Conservation (phyloP, 1,140 invertebrate species). For the Diorhabda elongata region DNA sequence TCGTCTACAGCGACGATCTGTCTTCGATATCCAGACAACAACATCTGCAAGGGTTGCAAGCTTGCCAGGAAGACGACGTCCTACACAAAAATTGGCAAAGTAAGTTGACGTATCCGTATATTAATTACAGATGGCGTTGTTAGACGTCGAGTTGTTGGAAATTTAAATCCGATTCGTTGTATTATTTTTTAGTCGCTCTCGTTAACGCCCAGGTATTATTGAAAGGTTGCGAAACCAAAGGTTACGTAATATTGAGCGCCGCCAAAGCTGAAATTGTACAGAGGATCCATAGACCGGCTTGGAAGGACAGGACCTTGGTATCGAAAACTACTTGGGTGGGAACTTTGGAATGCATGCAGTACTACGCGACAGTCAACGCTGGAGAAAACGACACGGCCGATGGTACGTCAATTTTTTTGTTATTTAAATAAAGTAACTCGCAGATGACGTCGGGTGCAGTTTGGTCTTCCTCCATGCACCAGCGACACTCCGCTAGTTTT, state of each 20-base stretch:
- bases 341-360: conserved; percentile 95
- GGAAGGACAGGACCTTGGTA: conserved; percentile 82
- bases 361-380: conserved; percentile 91
- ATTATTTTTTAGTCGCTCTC: conserved; percentile 69
- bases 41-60: conserved; percentile 78
- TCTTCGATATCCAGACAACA: conserved; percentile 69
- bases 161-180: too few species aligned
- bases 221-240: conserved; percentile 92
- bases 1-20: conserved; percentile 87
- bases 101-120: conserved; percentile 44
- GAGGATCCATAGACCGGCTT: conserved; percentile 84
- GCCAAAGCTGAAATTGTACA: conserved; percentile 93
- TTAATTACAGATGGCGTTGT: too few species aligned
- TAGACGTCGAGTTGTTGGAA: too few species aligned
- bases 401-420: conserved; percentile 35
- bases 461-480: too few species aligned
- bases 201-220: conserved; percentile 95
- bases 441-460: too few species aligned
- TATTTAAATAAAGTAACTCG: too few species aligned
- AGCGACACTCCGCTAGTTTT: too few species aligned
- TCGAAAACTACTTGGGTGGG: conserved; percentile 95
- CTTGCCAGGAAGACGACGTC: conserved; percentile 84
- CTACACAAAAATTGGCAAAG: conserved; percentile 91
- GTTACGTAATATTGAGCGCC: conserved; percentile 94
- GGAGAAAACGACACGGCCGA: conserved; percentile 62